Base-by-base conservation (phyloP, 1,140 invertebrate species). In the Drosophila simulans region DNA sequence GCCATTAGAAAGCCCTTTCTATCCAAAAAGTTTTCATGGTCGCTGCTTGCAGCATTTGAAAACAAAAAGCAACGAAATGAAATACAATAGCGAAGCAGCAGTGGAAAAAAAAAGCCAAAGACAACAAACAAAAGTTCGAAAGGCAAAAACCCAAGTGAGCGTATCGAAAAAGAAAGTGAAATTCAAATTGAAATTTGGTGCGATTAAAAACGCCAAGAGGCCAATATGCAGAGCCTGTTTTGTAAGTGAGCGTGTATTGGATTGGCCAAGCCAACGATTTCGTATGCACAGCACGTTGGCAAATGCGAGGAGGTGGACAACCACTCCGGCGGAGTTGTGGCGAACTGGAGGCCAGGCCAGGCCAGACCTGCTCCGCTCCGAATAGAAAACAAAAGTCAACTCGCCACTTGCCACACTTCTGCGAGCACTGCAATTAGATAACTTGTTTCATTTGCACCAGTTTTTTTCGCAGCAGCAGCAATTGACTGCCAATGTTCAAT, bases 81-180 rank as follows among this genome's bases (percentile, higher is more conserved):
- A 77, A 64, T 8, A 70, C 51, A 75, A 62, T 42, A 62, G 51
- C 45, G 12, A 31, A 51, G 31, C 15, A 11, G 15, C 37, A 17
- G 40, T 48, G 53, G 53, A 8, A 25, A 42, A 46, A 58, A 49
- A 40, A 42, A 71, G 42, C 15, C 43, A 63, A 63, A 73, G 62
- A 66, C 72, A 75, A 76, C 53, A 75, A 77, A 76, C 79, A 82
- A 85, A 80, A 84, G 83, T 88, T 86, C 79, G 83, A 86, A 86
- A 86, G 83, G 89, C 83, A 90, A 88, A 88, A 91, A 91, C 54
- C 81, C 88, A 88, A 91, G 79, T 81, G 77, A 90, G 85, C 80
- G 73, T 83, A 91, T 91, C 88, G 88, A 91, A 91, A 90, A 91
- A 91, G 88, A 91, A 91, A 91, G 88, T 91, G 88, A 91, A 91